Percentiles rank a stretch among this genome's conserved stretches.
Evolutionary conservation across 2,888 invertebrate species (phyloP).

Genomic region (Cloeon dipterum): DNA sequence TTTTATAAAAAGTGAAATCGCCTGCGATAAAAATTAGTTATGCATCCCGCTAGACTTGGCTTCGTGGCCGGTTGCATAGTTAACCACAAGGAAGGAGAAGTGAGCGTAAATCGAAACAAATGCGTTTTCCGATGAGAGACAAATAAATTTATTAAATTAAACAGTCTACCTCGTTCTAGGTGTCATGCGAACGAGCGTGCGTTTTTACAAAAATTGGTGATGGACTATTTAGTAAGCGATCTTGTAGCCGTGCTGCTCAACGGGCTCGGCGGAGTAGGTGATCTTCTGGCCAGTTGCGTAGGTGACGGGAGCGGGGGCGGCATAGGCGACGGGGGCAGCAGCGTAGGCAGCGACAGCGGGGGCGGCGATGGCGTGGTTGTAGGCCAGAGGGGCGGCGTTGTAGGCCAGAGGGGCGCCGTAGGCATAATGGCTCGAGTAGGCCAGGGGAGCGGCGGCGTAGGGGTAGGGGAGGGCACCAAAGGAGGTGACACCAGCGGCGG

Average conservation of each 20-base stretch:
- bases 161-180: too few relatives aligned
- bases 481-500: slow-evolving; percentile 1
- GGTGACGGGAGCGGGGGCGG: slow-evolving; percentile 11
- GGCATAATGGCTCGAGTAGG: slow-evolving; percentile 3
- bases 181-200: too few relatives aligned
- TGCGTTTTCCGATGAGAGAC: too few relatives aligned
- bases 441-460: slow-evolving; percentile 1
- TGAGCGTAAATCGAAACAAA: too few relatives aligned
- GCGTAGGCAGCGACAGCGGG: slow-evolving; percentile 5
- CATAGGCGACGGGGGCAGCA: not conserved
- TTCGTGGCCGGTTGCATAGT: too few relatives aligned
- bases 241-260: slow-evolving; percentile 17
- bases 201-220: too few relatives aligned
- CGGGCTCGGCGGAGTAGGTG: slow-evolving; percentile 13
- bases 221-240: slow-evolving; percentile 4
- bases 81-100: too few relatives aligned
- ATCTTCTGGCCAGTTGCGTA: slow-evolving; percentile 13
- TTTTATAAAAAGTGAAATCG: too few relatives aligned
- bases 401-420: not conserved
- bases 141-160: too few relatives aligned
- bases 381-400: slow-evolving; percentile 2
- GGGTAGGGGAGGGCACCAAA: not conserved
- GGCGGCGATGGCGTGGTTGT: slow-evolving; percentile 3
- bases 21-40: too few relatives aligned
- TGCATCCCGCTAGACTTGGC: too few relatives aligned